Percentiles rank a stretch among this genome's conserved stretches.
These are phyloP conservation scores for Palaemon carinicauda DNA, from an alignment of 1,140 invertebrate species.

Conservation along the genomic window DNA sequence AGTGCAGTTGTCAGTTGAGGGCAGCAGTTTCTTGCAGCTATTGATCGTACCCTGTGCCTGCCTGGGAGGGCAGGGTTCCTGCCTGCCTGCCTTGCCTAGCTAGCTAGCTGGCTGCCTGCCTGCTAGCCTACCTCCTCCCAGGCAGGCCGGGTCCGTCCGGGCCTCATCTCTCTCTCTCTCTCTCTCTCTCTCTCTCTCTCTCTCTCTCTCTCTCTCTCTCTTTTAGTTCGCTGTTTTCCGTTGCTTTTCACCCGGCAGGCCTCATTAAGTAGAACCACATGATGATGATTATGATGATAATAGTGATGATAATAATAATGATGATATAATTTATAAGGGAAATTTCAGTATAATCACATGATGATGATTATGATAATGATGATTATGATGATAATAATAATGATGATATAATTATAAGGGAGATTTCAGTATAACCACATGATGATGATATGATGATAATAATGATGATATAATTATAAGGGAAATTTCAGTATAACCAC, in stretches of 20 bases:
- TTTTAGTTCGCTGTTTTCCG: constrained; percentile 47
- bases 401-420: too few relatives aligned
- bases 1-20: constrained; percentile 49
- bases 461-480: too few relatives aligned
- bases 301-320: too few relatives aligned
- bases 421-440: neutral
- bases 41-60: constrained; percentile 44
- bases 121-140: neutral
- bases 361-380: too few relatives aligned
- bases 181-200: neutral
- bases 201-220: neutral
- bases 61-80: constrained; percentile 6
- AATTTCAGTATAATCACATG: too few relatives aligned
- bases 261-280: neutral
- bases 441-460: too few relatives aligned
- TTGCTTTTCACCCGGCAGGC: constrained; percentile 36
- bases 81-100: constrained; percentile 32
- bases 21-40: constrained; percentile 43
- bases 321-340: too few relatives aligned
- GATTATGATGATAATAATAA: too few relatives aligned
- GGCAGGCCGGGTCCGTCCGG: neutral
- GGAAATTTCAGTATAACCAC: neutral
- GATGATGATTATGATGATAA: too few relatives aligned
- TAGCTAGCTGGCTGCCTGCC: too few relatives aligned
- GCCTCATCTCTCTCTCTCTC: neutral